phyloP scores from a whole-genome alignment of 2,113 vertebrate species.

The Gadus macrocephalus region DNA sequence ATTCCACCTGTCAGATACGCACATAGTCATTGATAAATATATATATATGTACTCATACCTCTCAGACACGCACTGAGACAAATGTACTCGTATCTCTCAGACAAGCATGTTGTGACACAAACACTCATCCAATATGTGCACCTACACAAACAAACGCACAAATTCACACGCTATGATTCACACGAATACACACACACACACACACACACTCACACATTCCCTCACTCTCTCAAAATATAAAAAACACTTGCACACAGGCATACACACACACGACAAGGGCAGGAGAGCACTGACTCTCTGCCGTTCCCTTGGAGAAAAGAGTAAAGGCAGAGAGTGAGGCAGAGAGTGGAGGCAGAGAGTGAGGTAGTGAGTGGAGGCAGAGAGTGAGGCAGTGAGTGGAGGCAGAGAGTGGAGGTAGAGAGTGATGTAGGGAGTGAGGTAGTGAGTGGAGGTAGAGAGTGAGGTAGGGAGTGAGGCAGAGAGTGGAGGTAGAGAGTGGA shows the following conservation, averaged over 20 bases:
- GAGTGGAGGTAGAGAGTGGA: slow-evolving; percentile 10
- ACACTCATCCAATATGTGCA: neutral
- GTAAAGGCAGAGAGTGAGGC: no score
- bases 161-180: neutral
- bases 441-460: slow-evolving; percentile 10
- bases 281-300: slow-evolving; percentile 6
- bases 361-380: slow-evolving; percentile 16
- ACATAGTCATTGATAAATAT: no score
- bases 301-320: no score
- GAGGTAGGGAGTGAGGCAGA: slow-evolving; percentile 14
- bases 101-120: neutral
- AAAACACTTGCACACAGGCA: slow-evolving; percentile 1
- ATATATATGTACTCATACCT: no score
- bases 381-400: slow-evolving; percentile 14
- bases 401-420: slow-evolving; percentile 17
- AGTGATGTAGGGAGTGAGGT: slow-evolving; percentile 17
- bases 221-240: neutral
- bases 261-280: slow-evolving; percentile 1
- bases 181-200: neutral
- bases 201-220: slow-evolving; percentile 9
- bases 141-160: neutral
- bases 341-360: no score
- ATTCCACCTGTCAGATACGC: no score
- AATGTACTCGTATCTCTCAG: no score
- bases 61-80: no score